Base-by-base conservation (phyloP, 2,888 invertebrate species). In the Bombylius major region DNA sequence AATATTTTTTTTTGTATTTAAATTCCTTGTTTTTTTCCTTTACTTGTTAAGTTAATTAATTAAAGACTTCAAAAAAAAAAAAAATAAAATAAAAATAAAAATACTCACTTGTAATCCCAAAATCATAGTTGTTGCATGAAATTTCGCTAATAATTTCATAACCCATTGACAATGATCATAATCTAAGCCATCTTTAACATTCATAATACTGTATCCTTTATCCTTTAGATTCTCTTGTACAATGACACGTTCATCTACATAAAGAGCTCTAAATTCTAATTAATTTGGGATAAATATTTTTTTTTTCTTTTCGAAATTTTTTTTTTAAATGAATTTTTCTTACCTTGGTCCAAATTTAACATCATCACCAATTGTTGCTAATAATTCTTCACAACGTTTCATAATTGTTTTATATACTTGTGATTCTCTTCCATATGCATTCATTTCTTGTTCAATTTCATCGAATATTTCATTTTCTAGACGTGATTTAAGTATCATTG, bases 211-310 rank as follows among this genome's bases (percentile, higher is more conserved):
- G 63, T 73, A 81, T 5, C 78, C 79, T 44, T 69, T 63, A 6
- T 70, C 66, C n/a, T 74, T 71, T 45, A 81, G 68, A 66, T 81
- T 80, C 60, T 81, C 78, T 55, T 79, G 63, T 4, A 79, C 67
- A 52, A 69, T 65, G 5, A 64, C 56, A 13, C 63, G 62, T 11
- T 65, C 64, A 58, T 67, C 67, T 14, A 65, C 61, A 58, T 65
- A 66, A 52, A 69, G 58, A 12, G 63, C 60, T 59, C 66, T 67
- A 52, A 53, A 47, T 47, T 52, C 47, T 31, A 47, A 23, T 42
- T 31, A 47, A 47, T 31, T 47, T 44, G 54, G 54, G 5, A 54
- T 48, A 31, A 45, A 49, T 12, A 13, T 14, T 31, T 23, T 5
- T 42, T n/a, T 39, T 51, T 46, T 46, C 23, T n/a, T 11, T 12